These are phyloP conservation scores for Podotricha telesiphe DNA, from an alignment of 2,888 invertebrate species.

Conservation along the genomic window DNA sequence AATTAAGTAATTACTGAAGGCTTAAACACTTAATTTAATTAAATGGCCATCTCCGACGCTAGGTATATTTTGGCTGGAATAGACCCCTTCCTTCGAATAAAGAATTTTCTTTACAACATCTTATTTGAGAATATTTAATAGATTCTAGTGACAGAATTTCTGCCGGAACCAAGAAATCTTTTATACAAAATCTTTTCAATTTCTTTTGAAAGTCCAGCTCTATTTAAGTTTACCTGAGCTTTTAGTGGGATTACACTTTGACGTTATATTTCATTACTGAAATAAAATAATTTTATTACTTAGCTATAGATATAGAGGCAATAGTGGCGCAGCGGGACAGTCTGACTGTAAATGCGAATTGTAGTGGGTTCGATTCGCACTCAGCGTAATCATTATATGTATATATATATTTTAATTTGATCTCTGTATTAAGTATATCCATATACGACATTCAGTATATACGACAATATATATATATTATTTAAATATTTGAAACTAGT, in stretches of 20 bases:
- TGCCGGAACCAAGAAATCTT: constrained; percentile 21
- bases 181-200: constrained; percentile 12
- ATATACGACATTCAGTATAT: too few species aligned
- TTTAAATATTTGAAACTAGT: too few species aligned
- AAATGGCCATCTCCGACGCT: background rate
- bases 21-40: background rate
- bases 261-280: constrained; percentile 6
- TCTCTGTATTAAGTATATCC: too few species aligned
- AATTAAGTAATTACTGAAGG: background rate
- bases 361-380: background rate
- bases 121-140: constrained; percentile 21
- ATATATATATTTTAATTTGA: too few species aligned
- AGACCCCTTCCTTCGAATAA: constrained; percentile 1
- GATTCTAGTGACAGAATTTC: constrained; percentile 10
- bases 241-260: constrained; percentile 20
- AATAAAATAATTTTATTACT: constrained; percentile 4
- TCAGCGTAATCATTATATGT: background rate
- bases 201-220: constrained; percentile 24
- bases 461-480: too few species aligned
- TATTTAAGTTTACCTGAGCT: constrained; percentile 20
- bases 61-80: background rate
- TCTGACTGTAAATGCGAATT: background rate
- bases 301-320: background rate
- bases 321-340: background rate
- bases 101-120: background rate